Evolutionary conservation across 92 coral and sea anemone genomes (phyloP), one percentile per base, ranked within the genome.

Genomic region (Porites evermanni): DNA sequence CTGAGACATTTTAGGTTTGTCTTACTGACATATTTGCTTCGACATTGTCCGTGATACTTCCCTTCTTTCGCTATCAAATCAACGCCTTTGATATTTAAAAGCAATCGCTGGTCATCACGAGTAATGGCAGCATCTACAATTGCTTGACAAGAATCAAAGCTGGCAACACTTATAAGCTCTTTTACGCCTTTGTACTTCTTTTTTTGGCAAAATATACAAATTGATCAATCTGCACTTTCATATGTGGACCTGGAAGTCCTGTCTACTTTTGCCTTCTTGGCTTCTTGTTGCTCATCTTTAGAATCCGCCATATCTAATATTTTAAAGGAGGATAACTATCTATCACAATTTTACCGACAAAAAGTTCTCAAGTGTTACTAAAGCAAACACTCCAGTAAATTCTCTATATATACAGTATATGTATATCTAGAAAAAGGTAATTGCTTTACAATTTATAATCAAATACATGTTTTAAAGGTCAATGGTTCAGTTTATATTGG

Each of bases 151-250:
- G 92, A 79, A 67, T 83, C 84, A 69, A 88, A 82, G 38, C 72
- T 23, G 20, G 92, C 38, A 11, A 89, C 88, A 64, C 24, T 79
- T 12, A 71, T 7, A 8, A 84, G 81, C 8, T 10, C 81, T 56
- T 72, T 80, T 53, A 8, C 13, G 12, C 91, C 91, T 70, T 88
- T 88, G 32, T 76, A 78, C 78, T 76, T 77, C 2, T 10, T 52
- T 60, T 76, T 82, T 63, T 88, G 88, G 65, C 91, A 88, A 81
- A 88, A 88, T 21, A 83, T 64, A 47, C 88, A 88, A 9, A 88
- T 23, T 13, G 88, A 88, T 84, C 91, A 88, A 67, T 88, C 86
- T 20, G 82, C 71, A 9, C 21, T 26, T 51, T 8, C 11, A 8
- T 8, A 8, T 53, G 9, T 53, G 12, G 59, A 53, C 59, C 59